phyloP scores from a whole-genome alignment of 2,797 vertebrate genomes.

The Erpetoichthys calabaricus region DNA sequence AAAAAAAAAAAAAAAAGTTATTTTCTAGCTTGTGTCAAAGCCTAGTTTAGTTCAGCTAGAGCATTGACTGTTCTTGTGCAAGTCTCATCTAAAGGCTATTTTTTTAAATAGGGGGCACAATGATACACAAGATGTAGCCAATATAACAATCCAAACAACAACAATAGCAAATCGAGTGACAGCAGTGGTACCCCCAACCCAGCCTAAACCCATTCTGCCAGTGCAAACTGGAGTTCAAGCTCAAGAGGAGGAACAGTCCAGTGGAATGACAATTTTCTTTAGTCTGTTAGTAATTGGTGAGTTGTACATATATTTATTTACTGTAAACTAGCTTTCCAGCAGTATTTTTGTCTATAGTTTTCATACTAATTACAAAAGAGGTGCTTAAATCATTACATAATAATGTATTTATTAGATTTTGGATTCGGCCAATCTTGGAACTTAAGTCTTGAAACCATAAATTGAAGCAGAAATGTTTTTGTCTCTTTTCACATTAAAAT shows the following conservation, averaged over 20 bases:
- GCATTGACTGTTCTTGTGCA: background rate
- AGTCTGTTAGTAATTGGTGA: constrained; percentile 87
- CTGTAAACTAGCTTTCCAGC: no score
- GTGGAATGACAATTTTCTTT: constrained; percentile 95
- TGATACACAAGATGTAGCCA: constrained; percentile 50
- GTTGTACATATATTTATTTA: constrained; percentile 12
- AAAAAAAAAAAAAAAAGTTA: no score
- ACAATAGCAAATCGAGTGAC: constrained; percentile 43
- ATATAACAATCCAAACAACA: constrained; percentile 55
- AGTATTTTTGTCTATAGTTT: no score
- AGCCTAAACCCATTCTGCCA: constrained; percentile 78
- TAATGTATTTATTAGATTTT: no score
- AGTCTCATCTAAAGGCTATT: background rate
- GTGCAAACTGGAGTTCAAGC: constrained; percentile 89
- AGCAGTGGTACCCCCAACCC: constrained; percentile 59
- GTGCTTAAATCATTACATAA: no score
- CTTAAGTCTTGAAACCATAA: no score
- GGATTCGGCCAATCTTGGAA: no score
- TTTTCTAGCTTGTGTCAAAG: no score
- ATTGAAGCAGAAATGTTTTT: no score
- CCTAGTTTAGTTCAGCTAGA: background rate
- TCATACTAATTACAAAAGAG: no score
- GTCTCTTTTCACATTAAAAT: no score
- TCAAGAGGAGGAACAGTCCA: constrained; percentile 95
- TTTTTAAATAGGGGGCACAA: constrained; percentile 50